Evolutionary conservation across 2,113 vertebrate species (phyloP), one percentile per base, ranked within the genome.

Genomic region (Oreochromis aureus): DNA sequence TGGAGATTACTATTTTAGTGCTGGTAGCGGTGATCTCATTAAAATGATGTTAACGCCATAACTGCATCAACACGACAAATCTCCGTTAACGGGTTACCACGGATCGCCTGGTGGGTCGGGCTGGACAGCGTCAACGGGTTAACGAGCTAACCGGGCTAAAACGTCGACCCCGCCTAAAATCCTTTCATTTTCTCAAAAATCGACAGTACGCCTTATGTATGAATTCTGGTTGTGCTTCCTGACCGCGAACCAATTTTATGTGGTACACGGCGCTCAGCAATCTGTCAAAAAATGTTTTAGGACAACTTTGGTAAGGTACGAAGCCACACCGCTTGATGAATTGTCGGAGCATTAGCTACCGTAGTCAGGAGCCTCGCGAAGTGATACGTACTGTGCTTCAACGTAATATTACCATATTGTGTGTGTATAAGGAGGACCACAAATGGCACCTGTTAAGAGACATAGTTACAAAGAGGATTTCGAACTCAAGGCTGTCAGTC

Each of bases 231-330:
- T 24, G 54, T 55, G n/a, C n/a, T 55, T 55, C 0, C 0, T 55
- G 54, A 24, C n/a, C 1, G 0, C 53, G 1, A 55, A 55, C n/a
- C 0, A 6, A 55, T 55, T 55, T 55, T 24, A 0, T 6, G n/a
- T 55, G 5, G 1, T 0, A 24, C 54, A 55, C 3, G 1, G 0
- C 3, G 6, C 54, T 24, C 54, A 56, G 54, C 22, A 56, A 24
- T 56, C 22, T 56, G 54, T 4, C n/a, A 13, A 56, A 54, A 19
- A 56, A 13, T 56, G 54, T 56, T 56, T 56, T 24, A 7, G 3
- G 0, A 24, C 1, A 1, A 56, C 54, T 56, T 56, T 13, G 54
- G 0, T 56, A 56, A 27, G 22, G 6, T 1, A 56, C 54, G 0
- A 0, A 56, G 55, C 22, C 0, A 22, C 11, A 56, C 11, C 55